Evolutionary conservation across 2,888 invertebrate genomes (phyloP).

Genomic region (Blastobasis adustella): DNA sequence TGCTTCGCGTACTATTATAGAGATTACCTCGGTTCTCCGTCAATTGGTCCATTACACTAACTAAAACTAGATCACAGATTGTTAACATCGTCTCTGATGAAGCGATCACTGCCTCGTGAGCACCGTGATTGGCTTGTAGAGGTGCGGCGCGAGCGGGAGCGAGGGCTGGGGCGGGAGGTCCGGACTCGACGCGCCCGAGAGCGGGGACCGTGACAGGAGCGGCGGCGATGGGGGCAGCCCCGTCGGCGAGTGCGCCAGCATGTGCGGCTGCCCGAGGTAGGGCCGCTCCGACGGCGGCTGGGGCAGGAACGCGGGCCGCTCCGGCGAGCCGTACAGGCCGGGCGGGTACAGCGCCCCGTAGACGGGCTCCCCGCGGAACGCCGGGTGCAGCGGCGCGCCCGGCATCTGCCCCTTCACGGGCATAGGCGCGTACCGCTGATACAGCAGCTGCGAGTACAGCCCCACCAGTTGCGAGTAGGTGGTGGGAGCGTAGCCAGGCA

Average conservation of each 20-base stretch:
- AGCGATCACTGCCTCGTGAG: slow-evolving; percentile 67
- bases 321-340: slow-evolving; percentile 42
- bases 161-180: slow-evolving; percentile 56
- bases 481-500: slow-evolving; percentile 74
- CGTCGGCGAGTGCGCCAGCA: slow-evolving; percentile 38
- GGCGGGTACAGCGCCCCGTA: slow-evolving; percentile 60
- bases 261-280: slow-evolving; percentile 32
- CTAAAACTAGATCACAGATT: slow-evolving; percentile 66
- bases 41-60: slow-evolving; percentile 48
- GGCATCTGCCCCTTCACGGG: slow-evolving; percentile 64
- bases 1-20: slow-evolving; percentile 13
- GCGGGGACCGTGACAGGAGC: slow-evolving; percentile 47
- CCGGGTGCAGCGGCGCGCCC: slow-evolving; percentile 69
- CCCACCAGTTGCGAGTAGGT: slow-evolving; percentile 75
- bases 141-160: slow-evolving; percentile 59
- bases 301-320: slow-evolving; percentile 45
- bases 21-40: slow-evolving; percentile 30
- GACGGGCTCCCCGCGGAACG: slow-evolving; percentile 59
- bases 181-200: slow-evolving; percentile 56
- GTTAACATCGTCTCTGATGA: slow-evolving; percentile 31
- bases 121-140: slow-evolving; percentile 74
- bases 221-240: slow-evolving; percentile 61
- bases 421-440: slow-evolving; percentile 79
- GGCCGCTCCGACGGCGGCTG: slow-evolving; percentile 43
- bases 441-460: slow-evolving; percentile 78